Evolutionary conservation across 2,888 invertebrate genomes (phyloP).

Genomic region (Patella pellucida): DNA sequence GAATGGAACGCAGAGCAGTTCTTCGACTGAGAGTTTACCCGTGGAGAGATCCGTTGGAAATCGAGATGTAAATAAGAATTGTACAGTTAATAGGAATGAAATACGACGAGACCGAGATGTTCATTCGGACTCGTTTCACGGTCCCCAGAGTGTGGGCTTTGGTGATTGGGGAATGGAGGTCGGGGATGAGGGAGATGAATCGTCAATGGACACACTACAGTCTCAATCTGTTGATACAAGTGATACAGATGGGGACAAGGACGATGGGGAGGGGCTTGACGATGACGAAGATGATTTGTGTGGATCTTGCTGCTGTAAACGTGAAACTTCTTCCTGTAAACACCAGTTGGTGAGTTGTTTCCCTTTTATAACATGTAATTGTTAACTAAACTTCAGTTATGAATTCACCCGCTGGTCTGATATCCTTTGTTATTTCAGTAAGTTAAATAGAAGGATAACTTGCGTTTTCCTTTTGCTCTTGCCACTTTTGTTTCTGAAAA

Average conservation of each 20-base stretch:
- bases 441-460: no score
- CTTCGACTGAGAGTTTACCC: no score
- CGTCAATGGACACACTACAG: background rate
- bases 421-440: no score
- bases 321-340: background rate
- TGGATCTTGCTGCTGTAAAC: slow-evolving; percentile 18
- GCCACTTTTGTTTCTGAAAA: no score
- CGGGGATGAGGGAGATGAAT: slow-evolving; percentile 35
- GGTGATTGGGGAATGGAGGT: slow-evolving; percentile 29
- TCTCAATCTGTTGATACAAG: slow-evolving; percentile 13
- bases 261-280: slow-evolving; percentile 29
- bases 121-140: background rate
- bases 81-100: no score
- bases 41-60: no score
- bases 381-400: no score
- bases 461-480: no score
- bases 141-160: slow-evolving; percentile 14
- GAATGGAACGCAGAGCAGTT: no score
- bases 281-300: slow-evolving; percentile 28
- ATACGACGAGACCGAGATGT: no score
- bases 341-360: background rate
- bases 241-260: slow-evolving; percentile 20
- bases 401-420: no score
- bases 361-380: background rate
- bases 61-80: no score